Conservation (phyloP, 2,888 invertebrate species). For the Mythimna ferrago region DNA sequence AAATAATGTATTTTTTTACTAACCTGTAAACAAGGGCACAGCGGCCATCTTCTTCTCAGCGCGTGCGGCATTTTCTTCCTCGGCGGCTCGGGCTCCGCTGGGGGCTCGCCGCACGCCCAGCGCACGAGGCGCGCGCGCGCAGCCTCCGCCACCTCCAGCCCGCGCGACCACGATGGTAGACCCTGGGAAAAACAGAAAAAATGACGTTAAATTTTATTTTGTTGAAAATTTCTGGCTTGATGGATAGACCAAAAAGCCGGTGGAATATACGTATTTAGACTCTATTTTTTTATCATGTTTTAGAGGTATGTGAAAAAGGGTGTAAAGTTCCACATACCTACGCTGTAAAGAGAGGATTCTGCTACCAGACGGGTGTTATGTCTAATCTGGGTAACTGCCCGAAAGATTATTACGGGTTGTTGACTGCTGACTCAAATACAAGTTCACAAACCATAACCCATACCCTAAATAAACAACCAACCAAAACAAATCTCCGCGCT, state of each 20-base stretch:
- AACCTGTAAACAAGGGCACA: conserved; percentile 97
- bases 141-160: conserved; percentile 91
- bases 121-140: conserved; percentile 92
- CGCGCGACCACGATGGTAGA: conserved; percentile 93
- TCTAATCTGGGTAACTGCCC: too few relatives aligned
- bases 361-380: too few relatives aligned
- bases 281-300: not conserved
- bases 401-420: too few relatives aligned
- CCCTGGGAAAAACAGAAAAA: conserved; percentile 87
- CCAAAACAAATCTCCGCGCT: conserved; percentile 7
- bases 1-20: not conserved
- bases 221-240: not conserved
- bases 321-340: too few relatives aligned
- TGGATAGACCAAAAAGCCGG: too few relatives aligned
- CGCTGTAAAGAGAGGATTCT: too few relatives aligned
- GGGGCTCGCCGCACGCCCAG: conserved; percentile 91
- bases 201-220: not conserved
- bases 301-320: too few relatives aligned
- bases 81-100: conserved; percentile 90
- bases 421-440: not conserved
- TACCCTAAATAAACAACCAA: not conserved
- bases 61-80: conserved; percentile 94
- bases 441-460: not conserved
- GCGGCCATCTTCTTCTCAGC: conserved; percentile 92
- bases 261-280: not conserved